Percentiles rank a stretch among this genome's conserved stretches.
Evolutionary conservation across 2,113 vertebrate genomes (phyloP).

Genomic region (Perca flavescens): DNA sequence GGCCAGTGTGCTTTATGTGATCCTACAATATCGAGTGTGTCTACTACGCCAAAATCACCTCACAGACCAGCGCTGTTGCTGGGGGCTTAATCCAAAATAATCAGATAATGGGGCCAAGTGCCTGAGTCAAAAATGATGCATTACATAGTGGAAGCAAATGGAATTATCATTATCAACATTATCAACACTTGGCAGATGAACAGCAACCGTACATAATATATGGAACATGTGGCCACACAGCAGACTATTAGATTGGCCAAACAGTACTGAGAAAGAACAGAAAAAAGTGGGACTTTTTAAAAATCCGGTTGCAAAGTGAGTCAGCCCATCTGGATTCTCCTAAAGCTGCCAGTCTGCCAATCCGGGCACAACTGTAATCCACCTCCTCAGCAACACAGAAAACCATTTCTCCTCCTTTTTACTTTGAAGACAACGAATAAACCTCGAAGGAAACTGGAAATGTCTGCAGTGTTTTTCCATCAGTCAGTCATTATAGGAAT

Average conservation of each 20-base stretch:
- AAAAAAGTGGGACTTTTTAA: neutral
- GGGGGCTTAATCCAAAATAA: neutral
- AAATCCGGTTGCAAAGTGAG: constrained; percentile 13
- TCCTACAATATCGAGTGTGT: neutral
- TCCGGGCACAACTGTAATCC: constrained; percentile 20
- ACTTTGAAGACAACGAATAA: constrained; percentile 4
- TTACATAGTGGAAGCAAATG: neutral
- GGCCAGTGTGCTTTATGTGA: neutral
- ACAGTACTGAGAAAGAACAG: neutral
- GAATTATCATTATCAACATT: neutral
- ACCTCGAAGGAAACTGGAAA: constrained; percentile 35
- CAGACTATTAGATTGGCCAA: neutral
- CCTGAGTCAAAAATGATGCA: neutral
- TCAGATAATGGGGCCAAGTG: neutral
- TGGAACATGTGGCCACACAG: neutral
- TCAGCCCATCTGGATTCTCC: constrained; percentile 46
- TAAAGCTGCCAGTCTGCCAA: constrained; percentile 23
- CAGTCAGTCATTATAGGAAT: constrained; percentile 57
- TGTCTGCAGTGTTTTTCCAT: constrained; percentile 52
- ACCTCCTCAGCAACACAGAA: constrained; percentile 25
- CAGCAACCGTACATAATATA: neutral
- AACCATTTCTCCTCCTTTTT: constrained; percentile 1
- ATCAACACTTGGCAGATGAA: neutral
- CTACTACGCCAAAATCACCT: neutral
- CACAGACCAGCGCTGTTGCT: neutral